Evolutionary conservation across 2,797 vertebrate genomes (phyloP).

Genomic region (Tamandua tetradactyla): DNA sequence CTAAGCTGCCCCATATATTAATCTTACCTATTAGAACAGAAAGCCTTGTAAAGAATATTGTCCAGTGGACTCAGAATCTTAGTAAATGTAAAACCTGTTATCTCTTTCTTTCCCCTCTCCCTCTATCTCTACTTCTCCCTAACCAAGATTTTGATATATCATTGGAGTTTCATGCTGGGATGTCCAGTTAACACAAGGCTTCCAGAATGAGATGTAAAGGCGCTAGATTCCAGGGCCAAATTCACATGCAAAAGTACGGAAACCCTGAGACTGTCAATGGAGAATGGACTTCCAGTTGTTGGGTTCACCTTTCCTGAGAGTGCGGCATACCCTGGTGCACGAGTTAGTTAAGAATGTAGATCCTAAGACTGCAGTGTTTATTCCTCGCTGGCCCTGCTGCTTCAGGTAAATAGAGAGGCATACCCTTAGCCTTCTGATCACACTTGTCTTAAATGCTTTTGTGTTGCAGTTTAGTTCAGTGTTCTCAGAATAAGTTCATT

Average conservation of each 20-base stretch:
- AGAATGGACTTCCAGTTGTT: not conserved
- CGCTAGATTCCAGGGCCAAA: not conserved
- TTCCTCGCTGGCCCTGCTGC: not conserved
- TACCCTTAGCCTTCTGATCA: not conserved
- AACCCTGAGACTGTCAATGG: not conserved
- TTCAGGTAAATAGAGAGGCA: not conserved
- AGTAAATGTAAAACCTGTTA: not conserved
- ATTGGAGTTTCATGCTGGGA: not conserved
- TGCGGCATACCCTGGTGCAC: not conserved
- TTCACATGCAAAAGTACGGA: not conserved
- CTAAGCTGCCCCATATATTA: not conserved
- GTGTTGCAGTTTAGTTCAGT: not conserved
- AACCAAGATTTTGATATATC: not conserved
- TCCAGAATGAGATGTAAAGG: not conserved
- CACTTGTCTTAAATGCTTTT: not conserved
- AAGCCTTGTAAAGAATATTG: not conserved
- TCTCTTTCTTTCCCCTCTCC: not conserved
- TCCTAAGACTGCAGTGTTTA: not conserved
- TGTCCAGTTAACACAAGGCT: not conserved
- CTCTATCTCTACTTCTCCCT: not conserved
- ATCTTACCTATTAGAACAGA: not conserved
- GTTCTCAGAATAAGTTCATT: conserved; percentile 17
- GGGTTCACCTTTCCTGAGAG: not conserved
- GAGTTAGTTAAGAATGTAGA: not conserved
- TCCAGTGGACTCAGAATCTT: not conserved